A percentile compares a stretch with the other conserved stretches of the same genome.
phyloP scores from a whole-genome alignment of 2,888 invertebrate species.

The Drosophila paramelanica region DNA sequence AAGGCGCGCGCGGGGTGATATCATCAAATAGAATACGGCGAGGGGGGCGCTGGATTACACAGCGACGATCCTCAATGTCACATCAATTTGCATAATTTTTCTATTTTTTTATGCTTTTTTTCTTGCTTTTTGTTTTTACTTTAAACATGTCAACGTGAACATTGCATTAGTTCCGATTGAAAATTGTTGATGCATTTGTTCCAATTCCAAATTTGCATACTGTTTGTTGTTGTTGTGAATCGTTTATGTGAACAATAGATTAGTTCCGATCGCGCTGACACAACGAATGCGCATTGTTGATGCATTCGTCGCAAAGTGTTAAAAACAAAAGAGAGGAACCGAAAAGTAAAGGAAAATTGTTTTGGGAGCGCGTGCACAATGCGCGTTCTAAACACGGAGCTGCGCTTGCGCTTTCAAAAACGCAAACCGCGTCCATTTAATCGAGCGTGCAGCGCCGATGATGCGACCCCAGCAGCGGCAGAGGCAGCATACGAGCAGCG shows the following conservation, averaged over 20 bases:
- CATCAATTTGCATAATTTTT: slow-evolving; percentile 13
- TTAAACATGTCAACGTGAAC: slow-evolving; percentile 8
- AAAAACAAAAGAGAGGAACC: background rate
- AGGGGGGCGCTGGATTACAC: background rate
- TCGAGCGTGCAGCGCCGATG: slow-evolving; percentile 76
- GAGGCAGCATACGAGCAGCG: slow-evolving; percentile 19
- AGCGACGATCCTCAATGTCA: slow-evolving; percentile 51
- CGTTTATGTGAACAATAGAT: background rate
- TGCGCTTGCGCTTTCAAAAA: slow-evolving; percentile 76
- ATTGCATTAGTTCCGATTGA: slow-evolving; percentile 11
- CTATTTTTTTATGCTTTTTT: slow-evolving; percentile 4
- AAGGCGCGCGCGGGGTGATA: slow-evolving; percentile 39
- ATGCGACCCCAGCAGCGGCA: slow-evolving; percentile 47
- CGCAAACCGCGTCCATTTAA: slow-evolving; percentile 77
- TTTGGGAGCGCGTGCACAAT: slow-evolving; percentile 38
- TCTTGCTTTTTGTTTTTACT: background rate
- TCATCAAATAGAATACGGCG: slow-evolving; percentile 19
- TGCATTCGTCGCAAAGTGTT: slow-evolving; percentile 43
- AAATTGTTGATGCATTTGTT: slow-evolving; percentile 8
- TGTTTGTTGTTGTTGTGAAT: background rate
- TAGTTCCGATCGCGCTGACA: slow-evolving; percentile 16
- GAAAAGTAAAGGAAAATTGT: background rate
- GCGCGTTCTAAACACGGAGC: slow-evolving; percentile 75
- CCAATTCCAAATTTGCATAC: background rate
- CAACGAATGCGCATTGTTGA: slow-evolving; percentile 49